These are phyloP conservation scores for Azemiops feae DNA, from an alignment of 2,113 vertebrate genomes.

Conservation along the genomic window DNA sequence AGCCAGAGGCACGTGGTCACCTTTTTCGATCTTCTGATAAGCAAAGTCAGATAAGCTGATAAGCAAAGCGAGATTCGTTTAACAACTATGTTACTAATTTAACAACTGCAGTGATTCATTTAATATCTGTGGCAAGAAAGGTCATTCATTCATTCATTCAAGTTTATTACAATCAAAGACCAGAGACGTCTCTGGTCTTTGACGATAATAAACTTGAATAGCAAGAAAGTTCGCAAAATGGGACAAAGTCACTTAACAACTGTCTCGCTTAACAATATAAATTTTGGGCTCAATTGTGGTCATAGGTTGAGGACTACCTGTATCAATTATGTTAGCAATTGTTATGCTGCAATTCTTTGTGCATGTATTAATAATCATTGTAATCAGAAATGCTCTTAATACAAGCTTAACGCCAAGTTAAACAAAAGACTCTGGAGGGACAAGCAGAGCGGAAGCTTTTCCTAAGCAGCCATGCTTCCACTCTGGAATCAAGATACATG, in stretches of 20 bases:
- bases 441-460: background rate
- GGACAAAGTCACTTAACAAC: background rate
- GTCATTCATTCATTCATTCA: background rate
- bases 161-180: too few species aligned
- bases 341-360: background rate
- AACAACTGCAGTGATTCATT: background rate
- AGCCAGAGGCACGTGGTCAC: background rate
- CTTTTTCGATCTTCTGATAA: background rate
- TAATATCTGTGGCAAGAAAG: background rate
- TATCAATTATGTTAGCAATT: background rate
- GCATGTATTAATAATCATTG: background rate
- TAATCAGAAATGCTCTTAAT: background rate
- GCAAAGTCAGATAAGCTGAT: background rate
- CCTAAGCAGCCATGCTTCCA: background rate
- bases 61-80: background rate
- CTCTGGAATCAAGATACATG: background rate
- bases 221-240: background rate
- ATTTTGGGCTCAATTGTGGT: background rate
- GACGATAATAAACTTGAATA: too few species aligned
- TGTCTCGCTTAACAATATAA: background rate
- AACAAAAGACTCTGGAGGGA: background rate
- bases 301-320: background rate
- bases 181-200: too few species aligned
- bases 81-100: background rate
- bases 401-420: background rate